A percentile compares a stretch with the other conserved stretches of the same genome.
Evolutionary conservation across 2,113 vertebrate genomes (phyloP).

Genomic region (Piprites chloris): DNA sequence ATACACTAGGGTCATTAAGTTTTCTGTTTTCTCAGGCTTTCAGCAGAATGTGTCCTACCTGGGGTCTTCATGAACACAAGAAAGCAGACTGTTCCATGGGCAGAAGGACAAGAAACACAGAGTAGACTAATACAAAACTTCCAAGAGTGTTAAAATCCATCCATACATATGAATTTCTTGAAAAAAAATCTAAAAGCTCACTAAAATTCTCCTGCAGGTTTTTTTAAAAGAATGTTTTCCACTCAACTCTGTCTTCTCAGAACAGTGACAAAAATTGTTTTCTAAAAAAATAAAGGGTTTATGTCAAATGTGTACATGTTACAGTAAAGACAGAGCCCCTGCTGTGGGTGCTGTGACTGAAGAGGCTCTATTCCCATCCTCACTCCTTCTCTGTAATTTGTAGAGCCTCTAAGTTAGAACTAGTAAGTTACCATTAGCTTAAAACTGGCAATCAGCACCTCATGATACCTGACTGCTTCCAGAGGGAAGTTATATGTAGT

Average conservation of each 20-base stretch:
- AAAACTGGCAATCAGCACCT: neutral
- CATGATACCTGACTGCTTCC: neutral
- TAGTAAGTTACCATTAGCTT: neutral
- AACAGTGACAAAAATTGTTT: neutral
- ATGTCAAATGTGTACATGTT: neutral
- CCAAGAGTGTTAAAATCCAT: neutral
- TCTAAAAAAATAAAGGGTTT: neutral
- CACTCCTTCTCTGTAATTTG: neutral
- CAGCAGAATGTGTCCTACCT: neutral
- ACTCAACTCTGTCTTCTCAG: neutral
- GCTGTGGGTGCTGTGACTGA: neutral
- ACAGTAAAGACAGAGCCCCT: neutral
- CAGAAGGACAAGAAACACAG: neutral
- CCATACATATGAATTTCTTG: neutral
- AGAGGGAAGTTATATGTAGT: neutral
- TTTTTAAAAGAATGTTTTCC: neutral
- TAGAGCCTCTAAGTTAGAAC: neutral
- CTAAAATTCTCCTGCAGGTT: neutral
- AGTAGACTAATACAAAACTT: neutral
- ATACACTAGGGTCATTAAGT: neutral
- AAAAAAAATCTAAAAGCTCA: neutral
- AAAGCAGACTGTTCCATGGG: neutral
- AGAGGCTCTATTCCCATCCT: neutral
- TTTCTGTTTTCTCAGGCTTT: neutral
- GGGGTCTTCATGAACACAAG: neutral